These are phyloP conservation scores for Bombus polaris DNA, from an alignment of 1,140 invertebrate species.

Conservation along the genomic window DNA sequence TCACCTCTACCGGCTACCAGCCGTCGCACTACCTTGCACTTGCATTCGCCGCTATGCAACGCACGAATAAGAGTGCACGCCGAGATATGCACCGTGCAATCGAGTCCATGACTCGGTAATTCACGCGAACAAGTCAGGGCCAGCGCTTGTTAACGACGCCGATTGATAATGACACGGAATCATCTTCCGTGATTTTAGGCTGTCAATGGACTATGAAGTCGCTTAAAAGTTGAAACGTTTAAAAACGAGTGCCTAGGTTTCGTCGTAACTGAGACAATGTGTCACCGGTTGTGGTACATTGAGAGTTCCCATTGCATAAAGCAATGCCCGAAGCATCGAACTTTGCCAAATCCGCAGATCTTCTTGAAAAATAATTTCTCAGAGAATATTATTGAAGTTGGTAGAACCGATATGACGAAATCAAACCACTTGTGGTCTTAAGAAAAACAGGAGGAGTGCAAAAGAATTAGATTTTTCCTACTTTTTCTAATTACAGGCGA, in stretches of 20 bases:
- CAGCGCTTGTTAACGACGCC: constrained; percentile 41
- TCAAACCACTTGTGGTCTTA: too few relatives aligned
- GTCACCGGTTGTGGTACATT: too few relatives aligned
- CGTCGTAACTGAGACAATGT: neutral
- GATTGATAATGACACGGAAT: constrained; percentile 45
- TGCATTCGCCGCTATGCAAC: constrained; percentile 65
- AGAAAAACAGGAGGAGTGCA: too few relatives aligned
- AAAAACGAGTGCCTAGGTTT: neutral
- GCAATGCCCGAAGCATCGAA: too few relatives aligned
- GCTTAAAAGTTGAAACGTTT: neutral
- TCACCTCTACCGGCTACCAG: constrained; percentile 67
- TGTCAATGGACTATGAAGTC: neutral
- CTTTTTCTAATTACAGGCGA: neutral
- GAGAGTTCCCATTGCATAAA: too few relatives aligned
- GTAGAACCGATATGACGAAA: too few relatives aligned
- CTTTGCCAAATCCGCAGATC: too few relatives aligned
- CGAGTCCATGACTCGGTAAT: constrained; percentile 53
- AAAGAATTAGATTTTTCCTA: neutral
- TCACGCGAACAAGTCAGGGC: constrained; percentile 57
- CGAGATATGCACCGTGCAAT: constrained; percentile 47
- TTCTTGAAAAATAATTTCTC: too few relatives aligned
- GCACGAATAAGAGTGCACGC: constrained; percentile 50
- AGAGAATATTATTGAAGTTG: too few relatives aligned
- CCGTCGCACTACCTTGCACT: constrained; percentile 77
- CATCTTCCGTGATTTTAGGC: neutral